Conservation (phyloP, 1,140 invertebrate genomes). For the Plodia interpunctella region DNA sequence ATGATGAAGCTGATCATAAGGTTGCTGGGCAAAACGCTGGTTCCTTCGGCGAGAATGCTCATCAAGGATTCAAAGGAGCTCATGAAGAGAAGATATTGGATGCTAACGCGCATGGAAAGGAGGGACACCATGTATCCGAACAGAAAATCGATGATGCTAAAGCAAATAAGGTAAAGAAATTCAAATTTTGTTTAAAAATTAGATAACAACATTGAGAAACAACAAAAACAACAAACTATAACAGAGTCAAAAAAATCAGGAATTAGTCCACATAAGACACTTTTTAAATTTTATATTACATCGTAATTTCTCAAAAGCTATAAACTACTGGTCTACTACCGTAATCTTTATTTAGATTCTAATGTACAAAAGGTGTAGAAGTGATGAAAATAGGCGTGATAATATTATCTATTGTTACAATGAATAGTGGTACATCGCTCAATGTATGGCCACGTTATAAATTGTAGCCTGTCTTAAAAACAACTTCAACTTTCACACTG, state of each 20-base stretch:
- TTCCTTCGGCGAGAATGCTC: slow-evolving; percentile 75
- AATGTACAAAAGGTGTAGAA: too few relatives aligned
- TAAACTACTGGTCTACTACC: too few relatives aligned
- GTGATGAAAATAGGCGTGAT: too few relatives aligned
- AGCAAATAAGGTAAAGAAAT: slow-evolving; percentile 67
- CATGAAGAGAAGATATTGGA: slow-evolving; percentile 77
- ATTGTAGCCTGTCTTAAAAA: neutral
- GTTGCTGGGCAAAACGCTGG: slow-evolving; percentile 75
- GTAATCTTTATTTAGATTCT: too few relatives aligned
- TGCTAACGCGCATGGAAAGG: slow-evolving; percentile 74
- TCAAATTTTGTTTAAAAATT: neutral
- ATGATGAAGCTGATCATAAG: slow-evolving; percentile 79
- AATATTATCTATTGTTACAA: neutral
- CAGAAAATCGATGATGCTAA: slow-evolving; percentile 76
- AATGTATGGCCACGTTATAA: neutral
- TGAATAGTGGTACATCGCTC: neutral
- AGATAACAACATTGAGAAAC: neutral
- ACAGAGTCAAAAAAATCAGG: too few relatives aligned
- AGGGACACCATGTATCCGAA: slow-evolving; percentile 75
- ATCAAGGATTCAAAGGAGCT: slow-evolving; percentile 77
- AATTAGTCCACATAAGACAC: too few relatives aligned
- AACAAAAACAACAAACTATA: neutral
- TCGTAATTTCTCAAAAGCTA: too few relatives aligned
- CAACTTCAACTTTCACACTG: neutral
- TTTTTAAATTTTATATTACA: too few relatives aligned